Evolutionary conservation across 2,797 vertebrate species (phyloP).

Genomic region (Gephyroberyx darwinii): DNA sequence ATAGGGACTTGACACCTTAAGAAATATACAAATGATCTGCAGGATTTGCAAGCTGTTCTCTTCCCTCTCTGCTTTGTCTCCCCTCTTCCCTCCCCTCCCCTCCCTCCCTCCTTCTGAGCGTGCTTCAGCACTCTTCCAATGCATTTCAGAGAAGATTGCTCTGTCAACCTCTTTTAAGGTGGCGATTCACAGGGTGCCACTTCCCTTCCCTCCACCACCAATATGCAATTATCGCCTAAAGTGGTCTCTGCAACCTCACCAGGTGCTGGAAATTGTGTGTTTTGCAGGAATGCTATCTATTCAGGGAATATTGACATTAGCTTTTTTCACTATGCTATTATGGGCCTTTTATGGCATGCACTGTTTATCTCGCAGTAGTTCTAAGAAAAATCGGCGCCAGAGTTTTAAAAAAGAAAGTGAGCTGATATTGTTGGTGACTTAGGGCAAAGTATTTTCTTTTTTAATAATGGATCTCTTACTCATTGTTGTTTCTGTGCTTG

Average conservation of each 20-base stretch:
- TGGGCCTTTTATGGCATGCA: conserved; percentile 34
- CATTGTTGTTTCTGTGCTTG: not conserved
- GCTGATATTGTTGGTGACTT: conserved; percentile 21
- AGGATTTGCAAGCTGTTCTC: conserved; percentile 31
- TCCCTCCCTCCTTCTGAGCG: conserved; percentile 12
- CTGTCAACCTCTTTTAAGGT: conserved; percentile 67
- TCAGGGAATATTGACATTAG: conserved; percentile 48
- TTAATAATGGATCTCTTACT: not conserved
- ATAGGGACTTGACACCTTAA: conserved; percentile 29
- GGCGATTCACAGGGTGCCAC: conserved; percentile 59
- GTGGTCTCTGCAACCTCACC: conserved; percentile 41
- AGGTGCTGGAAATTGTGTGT: conserved; percentile 60
- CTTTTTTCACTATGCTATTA: conserved; percentile 28
- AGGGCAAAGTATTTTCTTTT: not conserved
- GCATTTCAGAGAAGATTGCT: conserved; percentile 65
- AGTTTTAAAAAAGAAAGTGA: conserved; percentile 7
- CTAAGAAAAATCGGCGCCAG: not conserved
- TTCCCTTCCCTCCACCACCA: conserved; percentile 61
- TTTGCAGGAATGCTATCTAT: conserved; percentile 51
- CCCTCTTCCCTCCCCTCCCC: not conserved
- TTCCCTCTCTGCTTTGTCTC: not conserved
- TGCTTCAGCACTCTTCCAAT: conserved; percentile 37
- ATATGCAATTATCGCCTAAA: conserved; percentile 69
- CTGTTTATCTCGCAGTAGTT: conserved; percentile 12
- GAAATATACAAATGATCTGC: conserved; percentile 46